Percentiles rank a stretch among this genome's conserved stretches.
Conservation (phyloP, 2,797 vertebrate genomes). For the Diglossa cyanea region DNA sequence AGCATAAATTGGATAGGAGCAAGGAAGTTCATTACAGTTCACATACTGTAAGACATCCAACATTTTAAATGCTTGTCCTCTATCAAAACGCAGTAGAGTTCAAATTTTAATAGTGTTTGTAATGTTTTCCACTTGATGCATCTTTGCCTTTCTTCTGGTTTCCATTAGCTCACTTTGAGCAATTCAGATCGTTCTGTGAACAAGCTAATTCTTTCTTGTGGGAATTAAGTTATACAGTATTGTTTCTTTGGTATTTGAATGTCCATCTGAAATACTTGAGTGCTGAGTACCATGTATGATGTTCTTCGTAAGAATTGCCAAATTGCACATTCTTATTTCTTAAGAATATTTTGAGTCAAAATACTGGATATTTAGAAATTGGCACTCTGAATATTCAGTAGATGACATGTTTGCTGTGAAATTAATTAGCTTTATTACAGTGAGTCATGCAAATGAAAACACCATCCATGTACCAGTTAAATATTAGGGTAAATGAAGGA, state of each 20-base stretch:
- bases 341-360: constrained; percentile 30
- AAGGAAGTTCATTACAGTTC: background rate
- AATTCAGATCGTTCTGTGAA: constrained; percentile 8
- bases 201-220: background rate
- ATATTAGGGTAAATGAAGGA: background rate
- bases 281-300: background rate
- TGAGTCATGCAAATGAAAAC: background rate
- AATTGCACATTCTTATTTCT: background rate
- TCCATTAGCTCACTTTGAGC: background rate
- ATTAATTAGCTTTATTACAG: background rate
- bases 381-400: background rate
- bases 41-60: background rate
- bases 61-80: background rate
- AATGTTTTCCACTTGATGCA: background rate
- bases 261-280: constrained; percentile 5
- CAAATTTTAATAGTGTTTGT: background rate
- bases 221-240: constrained; percentile 12
- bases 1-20: background rate
- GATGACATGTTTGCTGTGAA: background rate
- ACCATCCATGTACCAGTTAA: background rate
- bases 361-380: background rate
- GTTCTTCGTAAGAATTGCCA: constrained; percentile 16
- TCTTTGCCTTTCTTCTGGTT: constrained; percentile 6
- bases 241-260: background rate
- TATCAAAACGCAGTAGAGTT: background rate